These are phyloP conservation scores for Mesorhabditis belari DNA, from an alignment of 2,888 invertebrate species.

Conservation along the genomic window DNA sequence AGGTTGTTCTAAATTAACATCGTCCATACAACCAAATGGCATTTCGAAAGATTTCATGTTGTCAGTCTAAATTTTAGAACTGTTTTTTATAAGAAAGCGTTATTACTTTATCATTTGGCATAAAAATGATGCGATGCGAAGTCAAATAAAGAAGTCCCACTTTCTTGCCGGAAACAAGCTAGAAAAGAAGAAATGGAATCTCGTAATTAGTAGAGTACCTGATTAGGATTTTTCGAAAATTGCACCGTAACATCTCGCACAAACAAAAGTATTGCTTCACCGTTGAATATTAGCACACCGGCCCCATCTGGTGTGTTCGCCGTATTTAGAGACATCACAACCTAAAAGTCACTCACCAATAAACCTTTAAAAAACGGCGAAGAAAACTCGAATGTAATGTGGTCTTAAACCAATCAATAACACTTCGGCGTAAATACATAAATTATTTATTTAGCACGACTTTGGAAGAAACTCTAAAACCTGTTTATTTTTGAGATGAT, in stretches of 20 bases:
- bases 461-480: not conserved
- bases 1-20: slow-evolving; percentile 92
- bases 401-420: too few species aligned
- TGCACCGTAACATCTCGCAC: slow-evolving; percentile 24
- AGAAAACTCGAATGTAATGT: too few species aligned
- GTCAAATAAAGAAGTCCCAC: slow-evolving; percentile 84
- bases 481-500: not conserved
- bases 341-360: not conserved
- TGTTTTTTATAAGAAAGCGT: not conserved
- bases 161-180: slow-evolving; percentile 29
- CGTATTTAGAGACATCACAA: slow-evolving; percentile 82
- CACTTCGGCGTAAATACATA: too few species aligned
- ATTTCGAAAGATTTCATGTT: slow-evolving; percentile 74
- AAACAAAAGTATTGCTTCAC: slow-evolving; percentile 62
- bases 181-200: slow-evolving; percentile 5
- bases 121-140: slow-evolving; percentile 66
- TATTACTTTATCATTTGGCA: not conserved
- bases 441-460: too few species aligned
- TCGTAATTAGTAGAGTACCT: slow-evolving; percentile 65
- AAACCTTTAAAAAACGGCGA: not conserved
- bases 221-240: slow-evolving; percentile 45
- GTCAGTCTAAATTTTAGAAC: slow-evolving; percentile 3
- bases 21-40: slow-evolving; percentile 71
- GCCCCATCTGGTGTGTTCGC: slow-evolving; percentile 81
- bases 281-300: slow-evolving; percentile 87